These are phyloP conservation scores for Falco rusticolus DNA, from an alignment of 2,797 vertebrate species.

Conservation along the genomic window DNA sequence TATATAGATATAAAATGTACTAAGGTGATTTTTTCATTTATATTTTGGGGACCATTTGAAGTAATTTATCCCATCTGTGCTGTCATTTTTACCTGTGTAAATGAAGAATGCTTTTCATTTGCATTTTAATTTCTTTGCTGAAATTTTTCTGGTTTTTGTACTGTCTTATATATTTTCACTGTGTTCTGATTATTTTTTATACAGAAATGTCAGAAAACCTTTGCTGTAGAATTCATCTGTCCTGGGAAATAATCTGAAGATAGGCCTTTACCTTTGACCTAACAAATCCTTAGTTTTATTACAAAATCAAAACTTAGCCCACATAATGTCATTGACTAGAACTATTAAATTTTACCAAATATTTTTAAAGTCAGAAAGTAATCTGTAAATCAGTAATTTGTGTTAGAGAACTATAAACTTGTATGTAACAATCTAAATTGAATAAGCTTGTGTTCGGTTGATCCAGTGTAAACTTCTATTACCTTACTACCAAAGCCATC, in stretches of 20 bases:
- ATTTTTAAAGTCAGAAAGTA: not conserved
- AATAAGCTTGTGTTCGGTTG: not conserved
- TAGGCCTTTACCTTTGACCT: not conserved
- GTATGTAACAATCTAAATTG: not conserved
- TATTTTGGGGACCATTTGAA: not conserved
- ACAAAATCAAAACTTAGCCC: not conserved
- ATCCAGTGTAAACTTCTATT: not conserved
- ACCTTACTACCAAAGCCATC: not conserved
- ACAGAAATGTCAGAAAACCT: not conserved
- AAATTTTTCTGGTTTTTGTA: not conserved
- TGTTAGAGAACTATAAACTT: not conserved
- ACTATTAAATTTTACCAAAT: not conserved
- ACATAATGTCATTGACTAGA: not conserved
- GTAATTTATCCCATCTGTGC: not conserved
- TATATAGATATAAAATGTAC: not conserved
- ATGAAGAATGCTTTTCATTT: not conserved
- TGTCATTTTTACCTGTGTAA: not conserved
- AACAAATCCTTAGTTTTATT: not conserved
- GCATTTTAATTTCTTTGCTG: not conserved
- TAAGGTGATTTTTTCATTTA: not conserved
- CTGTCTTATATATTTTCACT: not conserved
- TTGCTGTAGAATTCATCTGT: not conserved
- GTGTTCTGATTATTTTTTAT: not conserved
- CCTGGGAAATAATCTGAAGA: not conserved
- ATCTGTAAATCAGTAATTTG: not conserved